Evolutionary conservation across 2,113 vertebrate genomes (phyloP).

Genomic region (Chaetodon auriga): DNA sequence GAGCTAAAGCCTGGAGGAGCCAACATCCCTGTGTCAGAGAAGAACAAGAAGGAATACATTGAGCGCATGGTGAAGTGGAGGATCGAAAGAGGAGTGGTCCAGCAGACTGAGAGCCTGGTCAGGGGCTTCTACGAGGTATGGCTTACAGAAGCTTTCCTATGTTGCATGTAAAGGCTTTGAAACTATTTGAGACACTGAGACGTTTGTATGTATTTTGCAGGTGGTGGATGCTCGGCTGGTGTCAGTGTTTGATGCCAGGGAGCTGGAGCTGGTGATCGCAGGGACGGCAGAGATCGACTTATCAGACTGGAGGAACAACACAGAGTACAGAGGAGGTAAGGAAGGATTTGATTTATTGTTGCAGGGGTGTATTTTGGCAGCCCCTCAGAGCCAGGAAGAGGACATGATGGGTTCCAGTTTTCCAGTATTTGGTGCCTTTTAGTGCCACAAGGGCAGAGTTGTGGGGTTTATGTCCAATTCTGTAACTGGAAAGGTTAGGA

Average conservation of each 20-base stretch:
- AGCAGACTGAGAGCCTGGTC: constrained; percentile 94
- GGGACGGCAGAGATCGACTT: constrained; percentile 95
- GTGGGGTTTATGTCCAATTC: too few relatives aligned
- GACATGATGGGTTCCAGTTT: too few relatives aligned
- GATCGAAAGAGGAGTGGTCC: constrained; percentile 93
- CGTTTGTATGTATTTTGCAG: constrained; percentile 67
- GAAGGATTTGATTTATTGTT: background rate
- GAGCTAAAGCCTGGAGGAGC: constrained; percentile 93
- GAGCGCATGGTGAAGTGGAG: constrained; percentile 97
- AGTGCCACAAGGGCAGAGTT: too few relatives aligned
- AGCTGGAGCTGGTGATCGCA: constrained; percentile 94
- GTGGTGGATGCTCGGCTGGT: constrained; percentile 88
- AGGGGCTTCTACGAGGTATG: constrained; percentile 94
- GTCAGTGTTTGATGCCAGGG: constrained; percentile 93
- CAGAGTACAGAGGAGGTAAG: constrained; percentile 95
- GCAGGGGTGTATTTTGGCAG: too few relatives aligned
- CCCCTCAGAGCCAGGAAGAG: too few relatives aligned
- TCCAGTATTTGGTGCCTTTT: too few relatives aligned
- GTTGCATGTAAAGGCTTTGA: too few relatives aligned
- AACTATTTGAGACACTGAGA: too few relatives aligned
- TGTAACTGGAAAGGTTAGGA: too few relatives aligned
- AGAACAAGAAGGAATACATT: constrained; percentile 96
- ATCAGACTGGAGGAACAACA: constrained; percentile 94
- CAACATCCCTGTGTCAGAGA: constrained; percentile 93
- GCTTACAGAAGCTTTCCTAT: background rate